Evolutionary conservation across 1,140 invertebrate genomes (phyloP).

Genomic region (Anoplolepis gracilipes): DNA sequence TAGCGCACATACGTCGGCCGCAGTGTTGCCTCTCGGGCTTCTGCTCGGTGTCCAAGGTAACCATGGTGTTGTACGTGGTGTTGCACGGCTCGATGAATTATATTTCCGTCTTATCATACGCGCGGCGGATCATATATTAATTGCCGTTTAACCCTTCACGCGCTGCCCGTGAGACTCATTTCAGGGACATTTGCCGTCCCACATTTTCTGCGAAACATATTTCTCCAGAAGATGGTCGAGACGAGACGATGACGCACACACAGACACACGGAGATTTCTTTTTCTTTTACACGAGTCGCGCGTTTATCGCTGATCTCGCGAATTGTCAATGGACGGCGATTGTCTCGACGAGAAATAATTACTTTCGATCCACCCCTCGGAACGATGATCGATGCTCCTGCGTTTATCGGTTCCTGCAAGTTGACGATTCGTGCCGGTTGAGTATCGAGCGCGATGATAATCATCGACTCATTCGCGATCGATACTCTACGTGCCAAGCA

Average conservation of each 20-base stretch:
- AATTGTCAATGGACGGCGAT: conserved; percentile 39
- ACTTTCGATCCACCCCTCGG: conserved; percentile 38
- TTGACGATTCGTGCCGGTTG: conserved; percentile 30
- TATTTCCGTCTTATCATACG: conserved; percentile 26
- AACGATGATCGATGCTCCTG: conserved; percentile 62
- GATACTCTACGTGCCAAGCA: background rate
- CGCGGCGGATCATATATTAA: conserved; percentile 18
- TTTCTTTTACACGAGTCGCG: background rate
- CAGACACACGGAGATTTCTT: background rate
- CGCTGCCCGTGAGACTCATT: conserved; percentile 20
- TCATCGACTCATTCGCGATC: conserved; percentile 18
- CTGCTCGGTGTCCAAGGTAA: conserved; percentile 85
- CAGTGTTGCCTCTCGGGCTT: conserved; percentile 85
- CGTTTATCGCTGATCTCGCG: conserved; percentile 3
- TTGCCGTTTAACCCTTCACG: conserved; percentile 42
- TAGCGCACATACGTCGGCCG: conserved; percentile 84
- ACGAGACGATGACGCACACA: conserved; percentile 3
- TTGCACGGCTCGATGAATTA: conserved; percentile 44
- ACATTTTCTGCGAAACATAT: conserved; percentile 17
- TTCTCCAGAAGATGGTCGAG: background rate
- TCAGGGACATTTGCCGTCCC: conserved; percentile 15
- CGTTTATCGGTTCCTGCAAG: conserved; percentile 69
- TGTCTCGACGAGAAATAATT: conserved; percentile 37
- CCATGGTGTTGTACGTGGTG: conserved; percentile 75
- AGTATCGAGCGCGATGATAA: conserved; percentile 33